Evolutionary conservation across 1,140 invertebrate species (phyloP).

Genomic region (Pissodes strobi): DNA sequence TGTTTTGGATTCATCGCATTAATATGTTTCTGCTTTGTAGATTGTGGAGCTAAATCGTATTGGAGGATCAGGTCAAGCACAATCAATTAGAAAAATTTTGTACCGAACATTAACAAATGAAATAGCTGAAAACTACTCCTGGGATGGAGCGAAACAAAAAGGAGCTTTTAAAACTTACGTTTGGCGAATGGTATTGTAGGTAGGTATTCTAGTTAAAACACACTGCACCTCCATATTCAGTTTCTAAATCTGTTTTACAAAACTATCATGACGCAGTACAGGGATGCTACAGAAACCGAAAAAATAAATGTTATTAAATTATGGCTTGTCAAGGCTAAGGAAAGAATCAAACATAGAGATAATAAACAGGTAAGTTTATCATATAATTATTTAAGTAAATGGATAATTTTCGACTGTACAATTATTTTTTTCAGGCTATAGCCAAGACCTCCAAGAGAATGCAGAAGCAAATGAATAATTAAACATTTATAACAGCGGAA

Average conservation of each 20-base stretch:
- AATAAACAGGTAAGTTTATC: no score
- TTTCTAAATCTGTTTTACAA: not conserved
- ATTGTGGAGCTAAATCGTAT: not conserved
- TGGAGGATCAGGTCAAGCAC: not conserved
- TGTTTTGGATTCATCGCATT: no score
- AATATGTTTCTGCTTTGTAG: not conserved
- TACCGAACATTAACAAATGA: not conserved
- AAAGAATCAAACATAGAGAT: no score
- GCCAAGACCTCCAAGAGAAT: no score
- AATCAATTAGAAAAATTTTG: not conserved
- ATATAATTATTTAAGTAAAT: no score
- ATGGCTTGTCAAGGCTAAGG: no score
- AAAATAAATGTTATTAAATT: not conserved
- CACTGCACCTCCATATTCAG: not conserved
- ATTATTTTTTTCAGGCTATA: no score
- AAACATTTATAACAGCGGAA: no score
- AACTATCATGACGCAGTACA: not conserved
- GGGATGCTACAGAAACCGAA: not conserved
- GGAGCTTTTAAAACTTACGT: not conserved
- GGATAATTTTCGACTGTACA: no score
- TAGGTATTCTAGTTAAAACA: not conserved
- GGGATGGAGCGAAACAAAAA: not conserved
- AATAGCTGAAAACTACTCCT: not conserved
- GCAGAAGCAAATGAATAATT: no score
- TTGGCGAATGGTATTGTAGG: not conserved